Percentiles rank a stretch among this genome's conserved stretches.
phyloP scores from a whole-genome alignment of 2,113 vertebrate genomes.

The Malurus alboscapulatus region DNA sequence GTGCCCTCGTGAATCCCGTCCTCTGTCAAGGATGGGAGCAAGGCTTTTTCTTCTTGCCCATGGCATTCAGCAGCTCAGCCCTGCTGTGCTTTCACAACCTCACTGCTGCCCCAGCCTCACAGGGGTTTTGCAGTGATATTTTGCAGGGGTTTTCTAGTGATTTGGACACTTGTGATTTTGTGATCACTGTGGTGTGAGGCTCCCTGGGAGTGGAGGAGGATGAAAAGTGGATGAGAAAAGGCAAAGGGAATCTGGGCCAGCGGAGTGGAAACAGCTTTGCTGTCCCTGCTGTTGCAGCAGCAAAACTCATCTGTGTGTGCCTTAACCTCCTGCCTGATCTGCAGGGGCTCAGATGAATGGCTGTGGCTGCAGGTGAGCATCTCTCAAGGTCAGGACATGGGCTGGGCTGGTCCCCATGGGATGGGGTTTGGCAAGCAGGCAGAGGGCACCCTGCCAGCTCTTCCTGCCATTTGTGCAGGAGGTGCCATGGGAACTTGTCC shows the following conservation, averaged over 20 bases:
- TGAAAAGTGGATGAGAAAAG: background rate
- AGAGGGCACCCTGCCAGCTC: background rate
- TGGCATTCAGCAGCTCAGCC: background rate
- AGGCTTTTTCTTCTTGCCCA: background rate
- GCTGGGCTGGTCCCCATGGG: background rate
- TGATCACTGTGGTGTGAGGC: background rate
- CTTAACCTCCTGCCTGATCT: background rate
- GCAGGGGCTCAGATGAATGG: background rate
- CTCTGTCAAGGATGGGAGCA: background rate
- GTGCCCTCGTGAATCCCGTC: fast-evolving
- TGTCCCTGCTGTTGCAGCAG: fast-evolving
- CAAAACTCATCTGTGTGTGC: background rate
- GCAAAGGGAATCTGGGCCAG: background rate
- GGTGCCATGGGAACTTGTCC: background rate
- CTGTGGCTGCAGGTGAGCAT: background rate
- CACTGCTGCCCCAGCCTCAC: background rate
- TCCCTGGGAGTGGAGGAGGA: background rate
- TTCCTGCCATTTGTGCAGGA: background rate
- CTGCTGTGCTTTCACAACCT: background rate
- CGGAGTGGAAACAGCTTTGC: background rate
- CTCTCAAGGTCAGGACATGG: background rate
- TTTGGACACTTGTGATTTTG: background rate
- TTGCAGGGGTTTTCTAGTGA: background rate
- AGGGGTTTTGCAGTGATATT: background rate
- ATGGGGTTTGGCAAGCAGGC: background rate